Conservation (phyloP, 2,888 invertebrate species). For the Ophioninae sp. region DNA sequence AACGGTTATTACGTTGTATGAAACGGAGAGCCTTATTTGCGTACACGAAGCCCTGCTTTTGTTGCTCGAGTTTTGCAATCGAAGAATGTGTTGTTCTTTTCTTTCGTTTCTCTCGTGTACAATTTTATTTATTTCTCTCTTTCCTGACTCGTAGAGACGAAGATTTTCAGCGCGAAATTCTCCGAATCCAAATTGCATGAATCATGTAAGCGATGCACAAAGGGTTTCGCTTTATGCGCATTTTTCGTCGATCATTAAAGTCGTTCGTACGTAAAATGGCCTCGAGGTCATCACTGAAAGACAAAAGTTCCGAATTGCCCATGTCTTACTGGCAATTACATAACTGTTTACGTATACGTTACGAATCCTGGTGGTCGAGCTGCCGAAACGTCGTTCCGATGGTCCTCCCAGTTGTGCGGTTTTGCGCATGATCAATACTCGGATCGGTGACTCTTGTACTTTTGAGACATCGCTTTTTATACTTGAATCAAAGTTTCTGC, state of each 20-base stretch:
- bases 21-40: conserved; percentile 69
- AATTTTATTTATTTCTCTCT: not conserved
- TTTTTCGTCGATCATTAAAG: conserved; percentile 46
- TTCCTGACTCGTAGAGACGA: conserved; percentile 28
- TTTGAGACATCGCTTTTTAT: not conserved
- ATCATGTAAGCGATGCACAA: conserved; percentile 56
- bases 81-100: conserved; percentile 30
- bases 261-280: conserved; percentile 10
- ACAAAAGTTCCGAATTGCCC: not conserved
- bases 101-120: conserved; percentile 47
- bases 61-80: conserved; percentile 46
- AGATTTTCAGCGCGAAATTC: conserved; percentile 67
- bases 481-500: not conserved
- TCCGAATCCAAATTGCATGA: conserved; percentile 70
- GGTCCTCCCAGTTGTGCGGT: not conserved
- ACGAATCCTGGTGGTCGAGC: not conserved
- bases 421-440: not conserved
- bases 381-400: not conserved
- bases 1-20: conserved; percentile 74
- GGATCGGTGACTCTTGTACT: not conserved
- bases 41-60: conserved; percentile 66
- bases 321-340: not conserved
- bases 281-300: conserved; percentile 19
- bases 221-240: conserved; percentile 48
- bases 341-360: not conserved